Percentiles rank a stretch among this genome's conserved stretches.
Evolutionary conservation across 2,797 vertebrate species (phyloP).

Genomic region (Enoplosus armatus): DNA sequence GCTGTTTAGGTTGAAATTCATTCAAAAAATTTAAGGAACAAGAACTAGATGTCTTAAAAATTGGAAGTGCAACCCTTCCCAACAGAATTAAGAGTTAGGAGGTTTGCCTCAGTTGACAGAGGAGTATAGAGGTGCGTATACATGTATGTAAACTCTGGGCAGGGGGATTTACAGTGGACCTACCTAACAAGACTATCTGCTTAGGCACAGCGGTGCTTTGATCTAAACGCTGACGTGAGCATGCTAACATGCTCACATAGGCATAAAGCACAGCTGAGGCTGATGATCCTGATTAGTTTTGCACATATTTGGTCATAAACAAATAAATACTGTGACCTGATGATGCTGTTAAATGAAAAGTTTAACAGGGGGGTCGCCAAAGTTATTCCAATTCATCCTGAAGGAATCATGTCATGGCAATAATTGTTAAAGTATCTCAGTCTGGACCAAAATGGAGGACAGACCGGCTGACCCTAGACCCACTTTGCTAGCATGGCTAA

Average conservation of each 20-base stretch:
- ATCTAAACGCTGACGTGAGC: too few species aligned
- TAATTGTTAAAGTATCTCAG: neutral
- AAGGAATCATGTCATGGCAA: neutral
- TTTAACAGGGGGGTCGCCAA: neutral
- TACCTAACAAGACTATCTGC: neutral
- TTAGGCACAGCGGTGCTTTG: too few species aligned
- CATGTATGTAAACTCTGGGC: neutral
- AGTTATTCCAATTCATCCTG: neutral
- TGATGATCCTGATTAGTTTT: neutral
- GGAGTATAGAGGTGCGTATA: neutral
- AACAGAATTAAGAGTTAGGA: neutral
- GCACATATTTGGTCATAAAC: too few species aligned
- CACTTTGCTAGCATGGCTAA: neutral
- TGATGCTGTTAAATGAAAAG: neutral
- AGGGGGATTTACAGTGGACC: neutral
- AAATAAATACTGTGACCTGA: neutral
- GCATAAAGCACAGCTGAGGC: neutral
- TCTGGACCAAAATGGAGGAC: conserved; percentile 1
- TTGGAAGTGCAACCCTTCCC: too few species aligned
- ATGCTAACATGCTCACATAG: neutral
- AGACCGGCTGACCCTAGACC: neutral
- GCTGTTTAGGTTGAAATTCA: too few species aligned
- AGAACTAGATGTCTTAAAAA: neutral
- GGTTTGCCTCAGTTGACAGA: neutral
- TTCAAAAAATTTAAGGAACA: neutral